Base-by-base conservation (phyloP, 2,888 invertebrate species). In the Heliconius cydno region DNA sequence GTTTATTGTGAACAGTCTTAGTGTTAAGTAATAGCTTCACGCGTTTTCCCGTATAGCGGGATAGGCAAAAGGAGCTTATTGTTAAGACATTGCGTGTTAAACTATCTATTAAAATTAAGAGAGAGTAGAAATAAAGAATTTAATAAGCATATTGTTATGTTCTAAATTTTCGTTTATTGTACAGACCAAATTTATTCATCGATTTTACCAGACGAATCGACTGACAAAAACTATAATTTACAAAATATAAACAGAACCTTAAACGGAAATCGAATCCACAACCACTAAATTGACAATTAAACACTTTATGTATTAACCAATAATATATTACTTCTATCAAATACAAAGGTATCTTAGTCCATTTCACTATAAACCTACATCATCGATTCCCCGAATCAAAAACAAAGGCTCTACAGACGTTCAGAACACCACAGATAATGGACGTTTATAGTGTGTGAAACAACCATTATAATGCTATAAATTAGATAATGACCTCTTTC, bases 401-500 rank as follows among this genome's bases (percentile, higher is more conserved):
- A 57, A 83, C 82, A 83, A 81, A 82, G 83, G 65, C 78, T 76
- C 72, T 71, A 71, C 80, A 78, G 80, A 81, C 73, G 70, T 30
- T 34, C 79, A 80, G 60, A n/a, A 60, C n/a, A 22, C n/a, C n/a
- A 60, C 10, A 60, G 68, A 79, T 83, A 83, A 82, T 78, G 77
- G 57, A 46, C 46, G 38, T 79, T 77, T 80, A 81, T 83, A 80
- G 82, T 76, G 83, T 84, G 84, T 84, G 83, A 84, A 84, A 81
- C 81, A 81, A 74, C 74, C 80, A 77, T 80, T 83, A 83, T 83
- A 80, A 76, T 79, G 77, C 79, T 81, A 85, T 84, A 85, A 84
- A 82, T 79, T 81, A 77, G 80, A 83, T 80, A 84, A 82, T 77
- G 67, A 57, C 15, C 57, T 68, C 71, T 71, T 77, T 65, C 28